Conservation (phyloP, 2,113 vertebrate species). For the zebrafish (Danio rerio) region DNA sequence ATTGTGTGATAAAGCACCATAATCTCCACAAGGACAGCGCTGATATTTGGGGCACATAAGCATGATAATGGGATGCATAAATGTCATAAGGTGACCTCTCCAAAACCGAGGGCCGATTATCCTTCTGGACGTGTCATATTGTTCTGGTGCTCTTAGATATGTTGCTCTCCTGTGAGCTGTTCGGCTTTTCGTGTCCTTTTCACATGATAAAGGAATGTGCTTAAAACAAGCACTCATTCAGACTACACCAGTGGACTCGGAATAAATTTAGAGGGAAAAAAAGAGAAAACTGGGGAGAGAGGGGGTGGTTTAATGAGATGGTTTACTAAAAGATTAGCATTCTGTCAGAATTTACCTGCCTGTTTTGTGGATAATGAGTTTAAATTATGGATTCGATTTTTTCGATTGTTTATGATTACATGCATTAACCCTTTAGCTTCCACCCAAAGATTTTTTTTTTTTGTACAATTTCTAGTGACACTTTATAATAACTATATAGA, state of each 20-base stretch:
- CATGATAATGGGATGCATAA: conserved; percentile 44
- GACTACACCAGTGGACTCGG: background rate
- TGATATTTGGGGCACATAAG: conserved; percentile 43
- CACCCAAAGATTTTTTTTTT: too few species aligned
- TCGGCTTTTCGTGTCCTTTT: conserved; percentile 9
- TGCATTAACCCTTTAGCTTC: too few species aligned
- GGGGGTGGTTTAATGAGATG: background rate
- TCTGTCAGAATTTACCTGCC: background rate
- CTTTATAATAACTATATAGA: too few species aligned
- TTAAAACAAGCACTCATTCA: conserved; percentile 32
- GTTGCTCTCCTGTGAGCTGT: conserved; percentile 28
- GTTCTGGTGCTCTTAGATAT: conserved; percentile 10
- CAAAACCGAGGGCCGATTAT: conserved; percentile 30
- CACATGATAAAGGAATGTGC: conserved; percentile 24
- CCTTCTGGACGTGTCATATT: conserved; percentile 40
- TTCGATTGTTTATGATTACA: too few species aligned
- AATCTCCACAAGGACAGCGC: conserved; percentile 36
- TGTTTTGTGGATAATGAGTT: background rate
- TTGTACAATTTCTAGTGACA: too few species aligned
- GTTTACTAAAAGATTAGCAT: background rate
- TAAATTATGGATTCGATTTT: too few species aligned
- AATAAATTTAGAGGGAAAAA: conserved; percentile 8
- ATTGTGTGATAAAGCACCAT: conserved; percentile 38
- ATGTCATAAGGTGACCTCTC: conserved; percentile 46
- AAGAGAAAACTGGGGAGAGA: background rate